Percentiles rank a stretch among this genome's conserved stretches.
These are phyloP conservation scores for Disparrhopalites patrizii DNA, from an alignment of 2,888 invertebrate species.

Conservation along the genomic window DNA sequence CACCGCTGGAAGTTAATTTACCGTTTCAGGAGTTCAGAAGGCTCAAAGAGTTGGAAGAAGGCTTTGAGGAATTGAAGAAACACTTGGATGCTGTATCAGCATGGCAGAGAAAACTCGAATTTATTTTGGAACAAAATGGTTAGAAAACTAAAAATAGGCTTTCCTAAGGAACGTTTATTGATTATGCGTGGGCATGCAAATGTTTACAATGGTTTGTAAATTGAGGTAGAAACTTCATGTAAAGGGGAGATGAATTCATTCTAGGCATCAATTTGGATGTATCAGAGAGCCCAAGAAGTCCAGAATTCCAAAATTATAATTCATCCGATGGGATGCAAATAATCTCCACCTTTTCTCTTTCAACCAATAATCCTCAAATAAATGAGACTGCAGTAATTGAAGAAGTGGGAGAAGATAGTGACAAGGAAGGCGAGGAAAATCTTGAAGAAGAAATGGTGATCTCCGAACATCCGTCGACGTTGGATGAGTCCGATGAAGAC, in stretches of 20 bases:
- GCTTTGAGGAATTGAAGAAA: not conserved
- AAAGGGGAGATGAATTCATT: too few species aligned
- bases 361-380: not conserved
- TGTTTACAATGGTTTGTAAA: too few species aligned
- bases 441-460: too few species aligned
- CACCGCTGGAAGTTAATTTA: not conserved
- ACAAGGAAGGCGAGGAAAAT: too few species aligned
- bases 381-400: too few species aligned
- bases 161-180: too few species aligned
- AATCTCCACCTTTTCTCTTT: not conserved
- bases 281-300: not conserved
- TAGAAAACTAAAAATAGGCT: too few species aligned
- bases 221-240: too few species aligned
- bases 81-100: not conserved
- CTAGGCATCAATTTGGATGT: too few species aligned
- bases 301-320: not conserved
- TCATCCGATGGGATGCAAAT: not conserved
- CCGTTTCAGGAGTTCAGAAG: not conserved
- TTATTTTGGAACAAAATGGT: conserved; percentile 3
- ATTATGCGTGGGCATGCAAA: too few species aligned
- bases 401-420: too few species aligned
- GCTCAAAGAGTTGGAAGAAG: not conserved
- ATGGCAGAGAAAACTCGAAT: not conserved
- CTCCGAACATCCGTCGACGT: too few species aligned
- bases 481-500: not conserved